Base-by-base conservation (phyloP, 2,888 invertebrate genomes). In the Macrophya alboannulata region DNA sequence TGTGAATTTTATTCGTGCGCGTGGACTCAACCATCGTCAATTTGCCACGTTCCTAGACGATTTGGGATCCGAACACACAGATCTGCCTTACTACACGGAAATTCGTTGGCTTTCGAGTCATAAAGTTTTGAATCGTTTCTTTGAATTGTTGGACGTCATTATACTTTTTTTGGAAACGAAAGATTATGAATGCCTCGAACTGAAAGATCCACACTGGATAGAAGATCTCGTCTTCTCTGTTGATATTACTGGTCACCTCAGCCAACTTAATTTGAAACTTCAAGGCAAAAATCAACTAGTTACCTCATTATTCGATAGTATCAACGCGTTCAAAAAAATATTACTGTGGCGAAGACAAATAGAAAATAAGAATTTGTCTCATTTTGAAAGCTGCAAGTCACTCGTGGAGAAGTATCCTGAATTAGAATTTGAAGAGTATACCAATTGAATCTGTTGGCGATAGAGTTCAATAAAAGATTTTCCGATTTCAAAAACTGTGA, bases 1-100 rank as follows among this genome's bases (percentile, higher is more conserved):
- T 85, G 85, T 86, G 85, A 88, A 88, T 85, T 88, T 77, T 81
- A 86, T 88, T 86, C 86, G 87, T 55, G 87, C 87, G 79, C 88
- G 86, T 86, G 85, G 85, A 65, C 87, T 86, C 72, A 87, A 88
- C 86, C 87, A 87, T 85, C 87, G 87, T 59, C 87, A 88, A 72
- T 87, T 89, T 87, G 21, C 85, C 77, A 48, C 81, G 72, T 87
- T 89, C 81, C 77, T 88, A 79, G 83, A 86, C 81, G 87, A 87
- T 81, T 71, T 88, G 55, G 86, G 85, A 87, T 86, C 86, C 86
- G 87, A 87, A 85, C 87, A 87, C 81, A 85, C 85, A 65, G 85
- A 86, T 86, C 81, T 88, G 84, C 87, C 87, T 48, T 86, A 88
- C 86, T 87, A 87, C 85, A 87, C 86, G 79, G 86, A 88, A 86